Base-by-base conservation (phyloP, 2,888 invertebrate genomes). In the Amphiduros pacificus region DNA sequence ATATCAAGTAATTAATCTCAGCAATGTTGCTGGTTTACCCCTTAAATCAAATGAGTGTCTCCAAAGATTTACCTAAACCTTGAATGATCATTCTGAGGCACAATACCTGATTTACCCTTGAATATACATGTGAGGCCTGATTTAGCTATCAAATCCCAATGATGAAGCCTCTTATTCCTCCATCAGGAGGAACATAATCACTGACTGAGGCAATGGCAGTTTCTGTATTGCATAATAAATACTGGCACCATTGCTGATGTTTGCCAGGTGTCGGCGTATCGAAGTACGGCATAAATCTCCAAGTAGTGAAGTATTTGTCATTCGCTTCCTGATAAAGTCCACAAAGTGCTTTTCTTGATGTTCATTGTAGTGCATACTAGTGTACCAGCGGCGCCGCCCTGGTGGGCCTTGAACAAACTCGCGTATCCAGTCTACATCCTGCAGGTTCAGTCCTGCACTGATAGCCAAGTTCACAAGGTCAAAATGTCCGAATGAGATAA, bases 141-240 rank as follows among this genome's bases (percentile, higher is more conserved):
- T n/a, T n/a, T n/a, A n/a, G n/a, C n/a, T n/a, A n/a, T n/a, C n/a
- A n/a, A n/a, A n/a, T n/a, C 36, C 17, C 36, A 36, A 36, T 36
- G 36, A 17, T 9, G 9, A 36, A 36, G 11, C 17, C n/a, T 20
- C n/a, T 58, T 26, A 58, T 31, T 58, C 51, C 27, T 58, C 58
- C 36, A 58, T 26, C n/a, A 50, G 29, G 4, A 58, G 31, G 28
- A 48, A 58, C 26, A 51, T 26, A 14, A 58, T 50, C 3, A 58
- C 32, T 26, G 32, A 20, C 27, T 9, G 24, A 14, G 58, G 58
- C 20, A 58, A 36, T 17, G 58, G 58, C 40, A 58, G 26, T 32
- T 36, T 44, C n/a, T 58, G 50, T 17, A 58, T 50, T 26, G 49
- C 32, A 36, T 50, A 58, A 26, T 50, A 58, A 27, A 58, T 58